Evolutionary conservation across 2,888 invertebrate species (phyloP), one percentile per base, ranked within the genome.

Genomic region (Scaptomyza flava): DNA sequence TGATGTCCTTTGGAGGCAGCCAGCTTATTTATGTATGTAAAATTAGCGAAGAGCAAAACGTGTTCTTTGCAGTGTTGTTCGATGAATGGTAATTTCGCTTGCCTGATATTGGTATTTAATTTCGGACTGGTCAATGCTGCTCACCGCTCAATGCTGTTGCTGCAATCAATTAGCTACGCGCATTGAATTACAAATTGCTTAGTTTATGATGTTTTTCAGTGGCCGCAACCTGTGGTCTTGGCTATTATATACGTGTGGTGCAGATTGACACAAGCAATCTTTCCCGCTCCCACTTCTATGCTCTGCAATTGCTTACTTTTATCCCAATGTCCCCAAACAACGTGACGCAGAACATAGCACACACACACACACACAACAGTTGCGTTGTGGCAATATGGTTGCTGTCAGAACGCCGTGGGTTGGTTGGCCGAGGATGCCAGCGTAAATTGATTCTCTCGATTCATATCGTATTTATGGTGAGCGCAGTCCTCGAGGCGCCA

Each of bases 111-210:
- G 48, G 46, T 77, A 81, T 79, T 66, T 54, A 72, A 68, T 71
- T 72, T 69, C 23, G 6, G 63, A 75, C 63, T 66, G 66, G 64
- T 72, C 77, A 43, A 41, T 41, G 17, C 74, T 66, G 58, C 20
- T 52, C 56, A 46, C 71, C 62, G 77, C 9, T 33, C 69, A 31
- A 9, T 62, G 41, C 9, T 17, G 41, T 5, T 70, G 75, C 34
- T 17, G 68, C 77, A 78, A 78, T 82, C 82, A 83, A 82, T 83
- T 79, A 83, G 77, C 75, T 58, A 42, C 60, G 63, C 69, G 69
- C 67, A 81, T 79, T 71, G 67, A 73, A 77, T 82, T 77, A 81
- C 82, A 70, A 77, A 79, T 71, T 77, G 79, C 71, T 71, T 75
- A 68, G 73, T 70, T 77, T 73, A 70, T 72, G 63, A 68, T 64